Conservation (phyloP, 2,797 vertebrate genomes). For the Bothrops alternatus region DNA sequence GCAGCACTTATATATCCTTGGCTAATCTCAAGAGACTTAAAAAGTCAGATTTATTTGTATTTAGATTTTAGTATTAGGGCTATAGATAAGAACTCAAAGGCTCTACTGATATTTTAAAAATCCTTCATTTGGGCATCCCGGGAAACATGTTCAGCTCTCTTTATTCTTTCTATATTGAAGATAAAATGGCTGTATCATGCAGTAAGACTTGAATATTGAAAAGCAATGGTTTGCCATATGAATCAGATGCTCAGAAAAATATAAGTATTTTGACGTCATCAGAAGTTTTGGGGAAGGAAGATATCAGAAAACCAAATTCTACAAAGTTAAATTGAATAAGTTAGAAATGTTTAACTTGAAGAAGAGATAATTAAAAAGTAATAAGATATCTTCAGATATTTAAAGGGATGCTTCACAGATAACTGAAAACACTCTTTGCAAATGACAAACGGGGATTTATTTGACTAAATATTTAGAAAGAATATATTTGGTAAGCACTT, state of each 20-base stretch:
- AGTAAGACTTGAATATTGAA: neutral
- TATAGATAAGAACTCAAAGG: neutral
- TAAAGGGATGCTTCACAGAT: neutral
- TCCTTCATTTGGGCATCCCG: neutral
- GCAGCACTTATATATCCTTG: neutral
- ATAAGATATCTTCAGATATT: neutral
- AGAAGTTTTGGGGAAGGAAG: neutral
- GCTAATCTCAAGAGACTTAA: neutral
- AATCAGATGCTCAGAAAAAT: neutral
- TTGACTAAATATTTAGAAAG: neutral
- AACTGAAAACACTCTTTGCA: neutral
- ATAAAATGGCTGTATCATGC: neutral
- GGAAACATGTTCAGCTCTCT: neutral
- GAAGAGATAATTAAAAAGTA: neutral
- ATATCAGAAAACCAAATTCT: neutral
- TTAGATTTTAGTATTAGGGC: neutral
- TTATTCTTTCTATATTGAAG: neutral
- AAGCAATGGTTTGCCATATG: neutral
- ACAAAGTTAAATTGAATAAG: neutral
- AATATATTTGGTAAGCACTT: neutral
- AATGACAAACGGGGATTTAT: neutral
- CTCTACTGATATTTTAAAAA: neutral
- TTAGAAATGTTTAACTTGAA: neutral
- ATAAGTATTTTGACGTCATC: neutral
- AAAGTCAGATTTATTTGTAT: neutral